Evolutionary conservation across 2,888 invertebrate species (phyloP).

Genomic region (Heliothis peltigera): DNA sequence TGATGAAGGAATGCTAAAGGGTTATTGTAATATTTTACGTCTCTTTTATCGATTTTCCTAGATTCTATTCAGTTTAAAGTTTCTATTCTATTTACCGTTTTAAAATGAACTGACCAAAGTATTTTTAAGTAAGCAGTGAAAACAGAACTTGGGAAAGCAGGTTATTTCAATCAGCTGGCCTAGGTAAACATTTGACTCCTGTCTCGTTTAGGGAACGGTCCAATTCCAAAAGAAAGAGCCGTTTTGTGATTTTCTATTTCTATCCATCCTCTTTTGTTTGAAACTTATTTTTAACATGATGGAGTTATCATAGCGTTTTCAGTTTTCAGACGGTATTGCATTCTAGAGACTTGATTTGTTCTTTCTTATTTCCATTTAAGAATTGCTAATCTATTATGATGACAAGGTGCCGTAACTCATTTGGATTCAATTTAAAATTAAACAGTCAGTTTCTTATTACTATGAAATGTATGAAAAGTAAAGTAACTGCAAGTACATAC

Average conservation of each 20-base stretch:
- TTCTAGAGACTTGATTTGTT: too few species aligned
- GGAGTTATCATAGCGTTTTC: constrained; percentile 1
- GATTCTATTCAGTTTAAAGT: constrained; percentile 15
- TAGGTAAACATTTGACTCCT: constrained; percentile 42
- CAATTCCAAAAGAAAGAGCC: constrained; percentile 38
- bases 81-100: constrained; percentile 28
- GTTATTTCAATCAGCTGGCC: constrained; percentile 55
- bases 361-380: background rate
- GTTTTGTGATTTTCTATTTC: constrained; percentile 43
- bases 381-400: background rate
- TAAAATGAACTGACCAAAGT: constrained; percentile 1
- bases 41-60: constrained; percentile 38
- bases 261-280: constrained; percentile 33
- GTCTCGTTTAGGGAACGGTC: constrained; percentile 41
- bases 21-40: constrained; percentile 36
- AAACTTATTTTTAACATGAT: constrained; percentile 22
- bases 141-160: constrained; percentile 36
- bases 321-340: background rate
- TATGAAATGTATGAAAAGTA: constrained; percentile 18
- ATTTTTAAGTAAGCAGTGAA: constrained; percentile 47
- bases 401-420: too few species aligned
- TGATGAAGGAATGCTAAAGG: constrained; percentile 42
- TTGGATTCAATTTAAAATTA: background rate
- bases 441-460: background rate
- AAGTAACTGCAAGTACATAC: constrained; percentile 32